Evolutionary conservation across 2,797 vertebrate genomes (phyloP).

Genomic region (Lycodopsis pacificus): DNA sequence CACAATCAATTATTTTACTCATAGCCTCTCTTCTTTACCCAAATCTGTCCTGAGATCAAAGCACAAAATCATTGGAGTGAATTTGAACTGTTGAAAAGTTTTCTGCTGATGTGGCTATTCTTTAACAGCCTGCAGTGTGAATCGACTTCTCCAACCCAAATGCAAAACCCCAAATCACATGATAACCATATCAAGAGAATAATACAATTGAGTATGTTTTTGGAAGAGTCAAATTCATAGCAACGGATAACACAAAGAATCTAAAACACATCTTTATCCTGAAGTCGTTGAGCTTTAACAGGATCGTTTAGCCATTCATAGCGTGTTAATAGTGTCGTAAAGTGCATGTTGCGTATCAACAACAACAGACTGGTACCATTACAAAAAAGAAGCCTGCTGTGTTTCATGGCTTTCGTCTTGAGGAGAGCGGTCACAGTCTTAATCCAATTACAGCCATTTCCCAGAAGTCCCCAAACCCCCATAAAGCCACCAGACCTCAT

Average conservation of each 20-base stretch:
- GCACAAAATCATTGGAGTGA: background rate
- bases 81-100: background rate
- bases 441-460: slow-evolving; percentile 68
- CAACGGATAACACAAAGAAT: background rate
- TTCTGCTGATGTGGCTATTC: background rate
- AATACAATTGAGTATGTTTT: background rate
- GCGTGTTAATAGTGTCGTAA: slow-evolving; percentile 30
- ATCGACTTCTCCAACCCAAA: background rate
- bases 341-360: background rate
- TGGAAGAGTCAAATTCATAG: background rate
- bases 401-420: slow-evolving; percentile 38
- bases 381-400: slow-evolving; percentile 13
- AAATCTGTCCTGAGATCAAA: slow-evolving; percentile 1
- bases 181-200: background rate
- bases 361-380: background rate
- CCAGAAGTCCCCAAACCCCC: slow-evolving; percentile 53
- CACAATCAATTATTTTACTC: background rate
- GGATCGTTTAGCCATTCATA: slow-evolving; percentile 5
- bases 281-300: slow-evolving; percentile 25
- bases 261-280: slow-evolving; percentile 1
- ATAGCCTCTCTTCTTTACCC: background rate
- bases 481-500: slow-evolving; percentile 58
- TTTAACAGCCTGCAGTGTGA: background rate
- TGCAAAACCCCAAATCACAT: background rate
- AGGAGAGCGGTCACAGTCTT: slow-evolving; percentile 41